These are phyloP conservation scores for Cantharis rustica DNA, from an alignment of 2,888 invertebrate species.

Conservation along the genomic window DNA sequence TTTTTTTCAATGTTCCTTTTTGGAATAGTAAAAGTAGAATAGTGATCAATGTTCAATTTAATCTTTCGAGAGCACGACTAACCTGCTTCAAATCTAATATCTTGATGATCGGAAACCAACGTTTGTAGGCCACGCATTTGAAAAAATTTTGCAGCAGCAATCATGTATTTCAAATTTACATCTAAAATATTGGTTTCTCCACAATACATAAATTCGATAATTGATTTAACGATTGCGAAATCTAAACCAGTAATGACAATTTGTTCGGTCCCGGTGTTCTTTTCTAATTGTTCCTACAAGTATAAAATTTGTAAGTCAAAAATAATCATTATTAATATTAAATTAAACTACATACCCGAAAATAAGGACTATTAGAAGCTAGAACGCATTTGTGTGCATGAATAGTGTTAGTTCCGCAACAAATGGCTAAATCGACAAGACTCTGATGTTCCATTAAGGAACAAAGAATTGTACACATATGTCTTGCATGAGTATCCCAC, in stretches of 20 bases:
- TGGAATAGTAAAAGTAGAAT: not conserved
- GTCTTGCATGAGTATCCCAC: constrained; percentile 72
- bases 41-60: not conserved
- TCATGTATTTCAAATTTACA: constrained; percentile 69
- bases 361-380: constrained; percentile 74
- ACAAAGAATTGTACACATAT: constrained; percentile 70
- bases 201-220: constrained; percentile 79
- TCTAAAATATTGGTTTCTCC: constrained; percentile 74
- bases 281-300: constrained; percentile 63
- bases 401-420: constrained; percentile 75
- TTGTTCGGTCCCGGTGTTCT: constrained; percentile 62
- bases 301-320: not conserved
- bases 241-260: constrained; percentile 70
- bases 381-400: constrained; percentile 76
- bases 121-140: constrained; percentile 67
- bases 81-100: constrained; percentile 37
- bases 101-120: constrained; percentile 59
- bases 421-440: constrained; percentile 74
- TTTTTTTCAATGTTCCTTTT: not conserved
- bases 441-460: constrained; percentile 74
- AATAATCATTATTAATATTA: not conserved
- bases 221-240: constrained; percentile 71
- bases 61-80: not conserved
- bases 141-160: constrained; percentile 72
- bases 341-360: constrained; percentile 62